Conservation (phyloP, 2,797 vertebrate genomes). For the Sebastes minor region DNA sequence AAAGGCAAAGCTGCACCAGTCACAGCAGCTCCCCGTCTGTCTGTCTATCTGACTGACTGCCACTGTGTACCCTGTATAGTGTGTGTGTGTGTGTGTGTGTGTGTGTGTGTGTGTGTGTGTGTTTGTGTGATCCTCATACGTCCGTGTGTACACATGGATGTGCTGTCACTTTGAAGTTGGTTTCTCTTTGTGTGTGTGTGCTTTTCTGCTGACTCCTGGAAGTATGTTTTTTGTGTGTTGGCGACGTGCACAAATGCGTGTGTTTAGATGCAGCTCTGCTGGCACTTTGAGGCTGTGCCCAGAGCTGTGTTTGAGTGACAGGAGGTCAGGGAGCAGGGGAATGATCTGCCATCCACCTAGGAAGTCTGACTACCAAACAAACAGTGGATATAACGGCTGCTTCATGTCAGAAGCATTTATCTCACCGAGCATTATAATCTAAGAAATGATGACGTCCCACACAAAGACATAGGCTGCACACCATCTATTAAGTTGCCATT, state of each 20-base stretch:
- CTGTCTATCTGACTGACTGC: slow-evolving; percentile 31
- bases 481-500: slow-evolving; percentile 22
- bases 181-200: background rate
- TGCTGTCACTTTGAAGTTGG: slow-evolving; percentile 32
- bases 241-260: background rate
- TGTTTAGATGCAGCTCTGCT: slow-evolving; percentile 4
- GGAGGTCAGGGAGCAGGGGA: slow-evolving; percentile 48
- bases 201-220: slow-evolving; percentile 37
- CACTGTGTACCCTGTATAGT: slow-evolving; percentile 6
- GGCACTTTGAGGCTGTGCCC: slow-evolving; percentile 22
- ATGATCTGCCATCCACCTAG: slow-evolving; percentile 25
- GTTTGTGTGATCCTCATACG: slow-evolving; percentile 1
- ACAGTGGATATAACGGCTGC: background rate
- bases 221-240: background rate
- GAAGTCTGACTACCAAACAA: slow-evolving; percentile 25
- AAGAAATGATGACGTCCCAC: slow-evolving; percentile 11
- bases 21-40: slow-evolving; percentile 42
- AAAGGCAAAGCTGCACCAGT: slow-evolving; percentile 64
- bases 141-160: background rate
- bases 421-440: background rate
- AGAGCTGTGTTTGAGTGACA: slow-evolving; percentile 57
- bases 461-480: background rate
- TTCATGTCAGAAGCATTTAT: slow-evolving; percentile 30
- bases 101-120: background rate
- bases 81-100: background rate